A percentile compares a stretch with the other conserved stretches of the same genome.
phyloP scores from a whole-genome alignment of 1,140 invertebrate genomes.

The Monomorium pharaonis region DNA sequence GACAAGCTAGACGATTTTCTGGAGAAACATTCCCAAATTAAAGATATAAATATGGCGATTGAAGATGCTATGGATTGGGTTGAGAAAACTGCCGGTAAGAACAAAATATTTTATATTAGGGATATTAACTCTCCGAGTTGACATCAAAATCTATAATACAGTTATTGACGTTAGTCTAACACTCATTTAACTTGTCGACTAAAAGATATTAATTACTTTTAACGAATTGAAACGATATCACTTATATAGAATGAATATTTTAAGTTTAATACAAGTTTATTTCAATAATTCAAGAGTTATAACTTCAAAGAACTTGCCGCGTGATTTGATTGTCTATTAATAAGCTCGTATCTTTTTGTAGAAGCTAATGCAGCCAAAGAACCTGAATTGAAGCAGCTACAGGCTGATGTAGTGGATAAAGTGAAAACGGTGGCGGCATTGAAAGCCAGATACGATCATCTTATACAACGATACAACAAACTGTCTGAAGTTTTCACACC shows the following conservation, averaged over 20 bases:
- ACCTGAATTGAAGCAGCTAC: conserved; percentile 87
- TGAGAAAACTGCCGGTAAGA: conserved; percentile 89
- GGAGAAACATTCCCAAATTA: conserved; percentile 88
- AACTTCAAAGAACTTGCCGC: too few species aligned
- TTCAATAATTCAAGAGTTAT: too few species aligned
- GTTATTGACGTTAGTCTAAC: too few species aligned
- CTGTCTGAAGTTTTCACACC: conserved; percentile 90
- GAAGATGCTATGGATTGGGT: conserved; percentile 90
- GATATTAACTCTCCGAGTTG: neutral
- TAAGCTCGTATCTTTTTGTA: conserved; percentile 73
- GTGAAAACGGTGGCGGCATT: conserved; percentile 89
- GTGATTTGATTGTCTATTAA: neutral
- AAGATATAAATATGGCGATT: conserved; percentile 88
- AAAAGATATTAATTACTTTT: too few species aligned
- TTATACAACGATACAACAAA: conserved; percentile 89
- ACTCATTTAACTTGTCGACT: too few species aligned
- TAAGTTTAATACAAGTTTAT: too few species aligned
- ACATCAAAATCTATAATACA: too few species aligned
- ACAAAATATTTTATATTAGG: conserved; percentile 39
- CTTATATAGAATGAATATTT: too few species aligned
- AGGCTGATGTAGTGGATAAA: conserved; percentile 87
- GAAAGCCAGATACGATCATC: conserved; percentile 89
- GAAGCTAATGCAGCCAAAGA: conserved; percentile 90
- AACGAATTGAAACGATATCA: too few species aligned
- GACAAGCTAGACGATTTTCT: conserved; percentile 90